A percentile compares a stretch with the other conserved stretches of the same genome.
These are phyloP conservation scores for Trissolcus basalis DNA, from an alignment of 1,140 invertebrate genomes.

Conservation along the genomic window DNA sequence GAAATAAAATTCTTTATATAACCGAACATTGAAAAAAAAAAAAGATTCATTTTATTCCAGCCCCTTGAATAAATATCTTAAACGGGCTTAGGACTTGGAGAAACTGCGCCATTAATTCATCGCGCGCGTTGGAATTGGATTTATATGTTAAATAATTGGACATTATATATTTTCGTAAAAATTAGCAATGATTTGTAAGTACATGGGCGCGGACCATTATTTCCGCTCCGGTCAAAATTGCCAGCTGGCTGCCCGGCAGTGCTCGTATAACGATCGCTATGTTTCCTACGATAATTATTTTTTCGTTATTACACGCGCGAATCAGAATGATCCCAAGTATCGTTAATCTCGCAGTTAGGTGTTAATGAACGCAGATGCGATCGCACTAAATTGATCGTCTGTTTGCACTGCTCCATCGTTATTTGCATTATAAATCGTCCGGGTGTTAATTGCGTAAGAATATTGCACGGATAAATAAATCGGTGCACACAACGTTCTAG, in stretches of 20 bases:
- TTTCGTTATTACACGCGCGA: conserved; percentile 9
- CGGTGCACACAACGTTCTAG: background rate
- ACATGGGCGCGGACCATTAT: conserved; percentile 9
- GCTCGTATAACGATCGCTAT: conserved; percentile 11
- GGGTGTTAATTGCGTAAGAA: conserved; percentile 13
- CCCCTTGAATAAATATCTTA: conserved; percentile 17
- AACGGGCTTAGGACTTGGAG: too few species aligned
- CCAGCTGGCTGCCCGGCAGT: background rate
- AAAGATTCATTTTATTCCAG: too few species aligned
- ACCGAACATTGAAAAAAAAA: too few species aligned
- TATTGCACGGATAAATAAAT: conserved; percentile 6
- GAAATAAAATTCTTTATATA: too few species aligned
- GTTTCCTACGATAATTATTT: conserved; percentile 18
- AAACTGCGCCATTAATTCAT: conserved; percentile 8
- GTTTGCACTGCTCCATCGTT: conserved; percentile 19
- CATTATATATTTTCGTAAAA: conserved; percentile 15
- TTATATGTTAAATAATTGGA: conserved; percentile 30
- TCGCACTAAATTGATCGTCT: conserved; percentile 30
- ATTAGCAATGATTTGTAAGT: conserved; percentile 19
- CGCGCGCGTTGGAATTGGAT: conserved; percentile 14
- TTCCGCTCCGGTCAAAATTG: conserved; percentile 5
- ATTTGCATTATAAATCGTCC: conserved; percentile 36
- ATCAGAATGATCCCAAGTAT: conserved; percentile 12
- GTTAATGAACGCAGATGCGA: conserved; percentile 43
- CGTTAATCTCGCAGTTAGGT: conserved; percentile 26